Percentiles rank a stretch among this genome's conserved stretches.
Conservation (phyloP, 2,888 invertebrate species). For the Portevinia maculata region DNA sequence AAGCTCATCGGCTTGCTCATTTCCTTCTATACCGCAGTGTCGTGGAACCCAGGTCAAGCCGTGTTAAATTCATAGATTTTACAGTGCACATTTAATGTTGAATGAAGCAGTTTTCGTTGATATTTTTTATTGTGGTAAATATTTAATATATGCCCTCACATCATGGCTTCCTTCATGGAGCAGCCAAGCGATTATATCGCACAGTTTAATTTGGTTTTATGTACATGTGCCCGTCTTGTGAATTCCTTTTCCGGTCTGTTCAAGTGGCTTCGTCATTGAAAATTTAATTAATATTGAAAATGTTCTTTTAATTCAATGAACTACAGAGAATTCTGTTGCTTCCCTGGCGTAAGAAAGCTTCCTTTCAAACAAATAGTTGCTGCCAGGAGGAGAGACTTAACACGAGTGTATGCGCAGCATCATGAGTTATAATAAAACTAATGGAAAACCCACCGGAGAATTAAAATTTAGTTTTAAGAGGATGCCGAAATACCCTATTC, state of each 20-base stretch:
- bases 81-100: too few species aligned
- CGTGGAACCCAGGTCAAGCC: too few species aligned
- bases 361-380: neutral
- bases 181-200: neutral
- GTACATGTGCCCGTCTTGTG: neutral
- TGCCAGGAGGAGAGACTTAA: constrained; percentile 3
- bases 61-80: too few species aligned
- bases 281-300: constrained; percentile 51
- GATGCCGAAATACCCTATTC: neutral
- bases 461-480: neutral
- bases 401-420: neutral
- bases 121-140: neutral
- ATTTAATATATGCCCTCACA: neutral
- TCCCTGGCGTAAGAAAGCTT: neutral
- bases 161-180: neutral
- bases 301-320: constrained; percentile 46
- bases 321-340: constrained; percentile 7
- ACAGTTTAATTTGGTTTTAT: constrained; percentile 14
- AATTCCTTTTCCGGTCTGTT: neutral
- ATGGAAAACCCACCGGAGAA: neutral
- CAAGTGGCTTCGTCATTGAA: constrained; percentile 9
- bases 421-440: constrained; percentile 13
- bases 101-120: too few species aligned
- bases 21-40: too few species aligned
- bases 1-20: too few species aligned